Base-by-base conservation (phyloP, 2,797 vertebrate genomes). In the Acrossocheilus fasciatus region DNA sequence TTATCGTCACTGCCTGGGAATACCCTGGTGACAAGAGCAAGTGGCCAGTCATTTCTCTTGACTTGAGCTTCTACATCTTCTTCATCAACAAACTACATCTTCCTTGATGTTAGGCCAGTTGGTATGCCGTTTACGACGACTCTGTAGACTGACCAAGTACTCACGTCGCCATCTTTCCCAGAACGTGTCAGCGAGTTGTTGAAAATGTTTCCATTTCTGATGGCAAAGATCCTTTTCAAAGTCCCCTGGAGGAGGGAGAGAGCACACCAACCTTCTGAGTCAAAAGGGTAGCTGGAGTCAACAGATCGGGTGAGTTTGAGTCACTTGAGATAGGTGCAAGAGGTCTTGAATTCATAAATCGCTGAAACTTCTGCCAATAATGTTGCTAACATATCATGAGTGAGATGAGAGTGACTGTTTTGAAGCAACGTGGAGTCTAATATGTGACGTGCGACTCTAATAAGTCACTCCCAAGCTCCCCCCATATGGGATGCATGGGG, bases 1-100 rank as follows among this genome's bases (percentile, higher is more conserved):
- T 78, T 78, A 12, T 41, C 76, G n/a, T 59, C 76, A n/a, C 23
- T 54, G 34, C 30, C 57, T n/a, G 76, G 54, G 9, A 59, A 59
- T 11, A 62, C 36, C 20, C n/a, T 79, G 14, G 77, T 62, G 20
- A 79, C 12, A 59, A 59, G 17, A 59, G 34, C 36, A 10, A 62
- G 26, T 0, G 36, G 11, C 20, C 54, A 26, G 26, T 62, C 34
- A 59, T 79, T 79, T 8, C 20, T 79, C 23, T 79, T n/a, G 20
- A n/a, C 54, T 59, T 59, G 54, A 34, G n/a, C 17, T 26, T 76
- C 73, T 30, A 30, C 30, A 30, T 57, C n/a, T 26, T 76, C 73
- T 30, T 1, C 30, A 30, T 57, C n/a, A 79, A 43, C 30, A 30
- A 23, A 74, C 76, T 41, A 62, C 8, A 41, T 62, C 36, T 79